Conservation (phyloP, 2,888 invertebrate genomes). For the Drosophila algonquin region DNA sequence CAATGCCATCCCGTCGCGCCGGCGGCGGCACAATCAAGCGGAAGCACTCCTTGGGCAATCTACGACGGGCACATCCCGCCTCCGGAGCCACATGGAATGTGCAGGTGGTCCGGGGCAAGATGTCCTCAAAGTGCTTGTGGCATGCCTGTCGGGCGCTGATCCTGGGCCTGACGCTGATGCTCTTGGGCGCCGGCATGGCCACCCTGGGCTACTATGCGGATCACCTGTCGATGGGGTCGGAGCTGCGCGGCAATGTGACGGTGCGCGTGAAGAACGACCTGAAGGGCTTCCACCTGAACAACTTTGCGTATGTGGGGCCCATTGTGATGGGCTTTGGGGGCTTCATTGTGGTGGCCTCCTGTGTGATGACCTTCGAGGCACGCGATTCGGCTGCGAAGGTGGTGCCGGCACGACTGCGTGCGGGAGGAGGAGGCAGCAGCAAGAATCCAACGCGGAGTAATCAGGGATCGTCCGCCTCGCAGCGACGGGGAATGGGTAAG, state of each 20-base stretch:
- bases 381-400: constrained; percentile 97
- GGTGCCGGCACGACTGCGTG: constrained; percentile 90
- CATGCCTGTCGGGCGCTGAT: constrained; percentile 96
- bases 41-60: constrained; percentile 85
- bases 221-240: constrained; percentile 90
- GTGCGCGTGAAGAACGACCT: constrained; percentile 92
- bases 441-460: constrained; percentile 80
- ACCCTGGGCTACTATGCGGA: constrained; percentile 95
- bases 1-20: constrained; percentile 81
- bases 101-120: constrained; percentile 93
- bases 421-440: constrained; percentile 79
- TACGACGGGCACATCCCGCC: constrained; percentile 90
- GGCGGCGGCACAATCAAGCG: constrained; percentile 81
- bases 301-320: constrained; percentile 97
- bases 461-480: constrained; percentile 82
- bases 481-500: constrained; percentile 82
- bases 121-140: constrained; percentile 95
- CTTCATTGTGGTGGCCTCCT: constrained; percentile 97
- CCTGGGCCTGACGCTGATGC: constrained; percentile 93
- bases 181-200: constrained; percentile 96
- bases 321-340: constrained; percentile 99
- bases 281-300: constrained; percentile 93
- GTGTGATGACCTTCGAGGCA: constrained; percentile 99
- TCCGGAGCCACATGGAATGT: constrained; percentile 94
- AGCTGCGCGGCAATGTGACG: constrained; percentile 91